Conservation (phyloP, 2,797 vertebrate genomes). For the Lycodopsis pacificus region DNA sequence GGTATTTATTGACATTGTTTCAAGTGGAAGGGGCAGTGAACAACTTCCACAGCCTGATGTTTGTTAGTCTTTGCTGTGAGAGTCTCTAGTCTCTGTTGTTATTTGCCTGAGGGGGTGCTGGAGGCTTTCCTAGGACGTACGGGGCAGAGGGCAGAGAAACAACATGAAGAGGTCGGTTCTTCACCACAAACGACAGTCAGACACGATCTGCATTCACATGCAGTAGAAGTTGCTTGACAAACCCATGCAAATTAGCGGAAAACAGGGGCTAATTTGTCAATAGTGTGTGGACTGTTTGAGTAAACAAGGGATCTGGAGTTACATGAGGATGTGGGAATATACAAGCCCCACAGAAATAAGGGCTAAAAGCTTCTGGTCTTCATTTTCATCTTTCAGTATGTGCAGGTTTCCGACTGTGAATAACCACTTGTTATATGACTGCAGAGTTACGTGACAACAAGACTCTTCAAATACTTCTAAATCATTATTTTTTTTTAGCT, state of each 20-base stretch:
- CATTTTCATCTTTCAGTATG: conserved; percentile 7
- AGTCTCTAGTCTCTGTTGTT: conserved; percentile 17
- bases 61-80: neutral
- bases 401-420: neutral
- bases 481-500: neutral
- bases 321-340: neutral
- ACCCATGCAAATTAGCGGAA: neutral
- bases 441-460: neutral
- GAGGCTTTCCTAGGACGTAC: conserved; percentile 27
- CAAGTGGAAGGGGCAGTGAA: neutral
- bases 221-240: neutral
- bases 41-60: neutral
- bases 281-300: neutral
- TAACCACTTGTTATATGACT: conserved; percentile 1
- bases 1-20: neutral
- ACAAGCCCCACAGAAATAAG: neutral
- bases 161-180: conserved; percentile 5
- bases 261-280: conserved; percentile 14
- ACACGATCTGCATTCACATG: neutral
- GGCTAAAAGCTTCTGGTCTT: neutral
- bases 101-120: conserved; percentile 54
- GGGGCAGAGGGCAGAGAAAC: conserved; percentile 18
- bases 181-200: neutral
- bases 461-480: conserved; percentile 4
- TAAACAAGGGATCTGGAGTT: conserved; percentile 10